phyloP scores from a whole-genome alignment of 2,113 vertebrate genomes.

The Pygoscelis adeliae region DNA sequence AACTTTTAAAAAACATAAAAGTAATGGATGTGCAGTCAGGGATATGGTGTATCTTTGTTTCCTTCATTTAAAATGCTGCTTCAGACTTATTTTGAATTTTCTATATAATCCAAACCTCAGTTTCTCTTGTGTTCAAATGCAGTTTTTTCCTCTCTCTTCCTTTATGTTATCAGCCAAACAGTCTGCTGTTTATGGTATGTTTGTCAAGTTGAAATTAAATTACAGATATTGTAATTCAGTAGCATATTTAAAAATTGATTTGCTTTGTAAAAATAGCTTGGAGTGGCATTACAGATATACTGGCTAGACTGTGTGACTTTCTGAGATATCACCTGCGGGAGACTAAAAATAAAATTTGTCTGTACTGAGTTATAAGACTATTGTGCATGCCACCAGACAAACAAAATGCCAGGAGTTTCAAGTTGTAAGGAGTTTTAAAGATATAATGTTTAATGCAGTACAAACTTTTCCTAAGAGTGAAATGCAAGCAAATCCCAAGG shows the following conservation, averaged over 20 bases:
- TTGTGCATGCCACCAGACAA: not conserved
- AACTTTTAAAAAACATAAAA: not conserved
- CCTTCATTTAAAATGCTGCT: not conserved
- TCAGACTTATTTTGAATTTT: not conserved
- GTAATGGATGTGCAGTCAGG: not conserved
- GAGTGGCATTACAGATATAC: not conserved
- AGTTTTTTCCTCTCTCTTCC: not conserved
- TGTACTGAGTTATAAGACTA: not conserved
- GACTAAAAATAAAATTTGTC: not conserved
- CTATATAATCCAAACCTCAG: not conserved
- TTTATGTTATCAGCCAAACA: not conserved
- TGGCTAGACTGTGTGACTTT: slow-evolving; percentile 2
- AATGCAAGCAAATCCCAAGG: not conserved
- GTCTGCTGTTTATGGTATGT: not conserved
- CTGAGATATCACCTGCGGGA: not conserved
- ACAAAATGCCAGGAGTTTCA: not conserved
- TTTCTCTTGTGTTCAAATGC: not conserved
- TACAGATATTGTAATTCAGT: not conserved
- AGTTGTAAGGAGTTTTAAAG: not conserved
- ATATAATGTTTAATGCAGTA: not conserved
- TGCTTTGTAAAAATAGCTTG: not conserved
- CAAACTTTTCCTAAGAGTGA: not conserved
- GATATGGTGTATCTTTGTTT: not conserved
- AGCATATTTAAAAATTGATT: not conserved
- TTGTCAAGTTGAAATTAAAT: not conserved